Percentiles rank a stretch among this genome's conserved stretches.
Evolutionary conservation across 1,140 invertebrate species (phyloP).

Genomic region (Artemia franciscana): DNA sequence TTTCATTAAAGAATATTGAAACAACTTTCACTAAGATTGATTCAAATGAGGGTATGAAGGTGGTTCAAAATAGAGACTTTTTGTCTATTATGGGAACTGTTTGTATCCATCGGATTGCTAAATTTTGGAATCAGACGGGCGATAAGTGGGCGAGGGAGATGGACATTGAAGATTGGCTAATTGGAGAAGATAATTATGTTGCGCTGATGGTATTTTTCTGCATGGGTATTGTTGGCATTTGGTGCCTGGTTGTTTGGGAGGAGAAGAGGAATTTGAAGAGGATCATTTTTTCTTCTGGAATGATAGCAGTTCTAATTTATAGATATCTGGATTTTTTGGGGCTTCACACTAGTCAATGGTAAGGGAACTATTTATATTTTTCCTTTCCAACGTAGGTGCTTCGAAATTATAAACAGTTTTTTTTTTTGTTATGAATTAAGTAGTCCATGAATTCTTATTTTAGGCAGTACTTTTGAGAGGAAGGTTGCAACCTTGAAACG

Average conservation of each 20-base stretch:
- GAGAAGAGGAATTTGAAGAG: too few relatives aligned
- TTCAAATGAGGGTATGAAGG: neutral
- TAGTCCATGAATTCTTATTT: too few relatives aligned
- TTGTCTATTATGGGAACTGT: constrained; percentile 11
- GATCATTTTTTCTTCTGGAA: too few relatives aligned
- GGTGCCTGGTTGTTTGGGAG: neutral
- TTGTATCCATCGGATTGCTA: constrained; percentile 26
- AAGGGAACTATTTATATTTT: too few relatives aligned
- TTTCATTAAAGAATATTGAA: constrained; percentile 7
- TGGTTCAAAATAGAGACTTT: neutral
- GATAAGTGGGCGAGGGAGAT: constrained; percentile 45
- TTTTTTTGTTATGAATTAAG: too few relatives aligned
- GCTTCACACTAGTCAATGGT: too few relatives aligned
- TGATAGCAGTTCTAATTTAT: too few relatives aligned
- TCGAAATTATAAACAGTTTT: too few relatives aligned
- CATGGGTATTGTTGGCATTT: neutral
- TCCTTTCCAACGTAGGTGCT: too few relatives aligned
- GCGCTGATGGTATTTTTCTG: neutral
- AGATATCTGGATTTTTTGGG: too few relatives aligned
- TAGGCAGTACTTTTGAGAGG: too few relatives aligned
- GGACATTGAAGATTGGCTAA: constrained; percentile 23
- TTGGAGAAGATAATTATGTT: neutral
- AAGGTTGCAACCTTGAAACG: too few relatives aligned
- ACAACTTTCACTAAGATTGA: neutral
- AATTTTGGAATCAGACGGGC: constrained; percentile 57